Conservation (phyloP, 2,113 vertebrate species). For the Leptosomus discolor region DNA sequence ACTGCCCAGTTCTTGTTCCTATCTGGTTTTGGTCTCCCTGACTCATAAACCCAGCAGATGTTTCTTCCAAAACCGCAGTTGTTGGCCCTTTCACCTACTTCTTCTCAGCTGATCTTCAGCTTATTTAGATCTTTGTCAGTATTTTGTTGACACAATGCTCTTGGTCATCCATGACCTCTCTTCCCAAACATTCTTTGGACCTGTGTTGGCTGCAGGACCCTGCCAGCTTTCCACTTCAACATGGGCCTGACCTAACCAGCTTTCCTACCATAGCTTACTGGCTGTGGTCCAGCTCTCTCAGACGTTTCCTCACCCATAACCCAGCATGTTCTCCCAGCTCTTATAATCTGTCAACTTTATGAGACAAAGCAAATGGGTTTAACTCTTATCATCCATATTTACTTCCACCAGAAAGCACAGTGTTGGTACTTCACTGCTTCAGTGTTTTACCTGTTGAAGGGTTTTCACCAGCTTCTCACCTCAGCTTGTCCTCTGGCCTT, state of each 20-base stretch:
- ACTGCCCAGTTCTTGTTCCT: neutral
- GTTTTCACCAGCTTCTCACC: neutral
- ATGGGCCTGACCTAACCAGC: neutral
- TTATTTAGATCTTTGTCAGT: neutral
- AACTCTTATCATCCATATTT: neutral
- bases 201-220: neutral
- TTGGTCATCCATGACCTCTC: neutral
- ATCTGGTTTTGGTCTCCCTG: neutral
- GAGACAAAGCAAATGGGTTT: neutral
- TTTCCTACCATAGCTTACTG: neutral
- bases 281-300: neutral
- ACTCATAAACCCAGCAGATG: constrained; percentile 19
- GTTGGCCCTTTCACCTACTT: neutral
- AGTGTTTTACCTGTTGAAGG: neutral
- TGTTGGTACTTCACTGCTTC: neutral
- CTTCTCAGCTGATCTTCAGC: neutral
- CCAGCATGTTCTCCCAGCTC: neutral
- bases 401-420: neutral
- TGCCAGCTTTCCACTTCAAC: neutral
- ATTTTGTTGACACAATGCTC: constrained; percentile 7
- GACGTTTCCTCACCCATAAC: neutral
- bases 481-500: neutral
- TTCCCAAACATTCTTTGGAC: constrained; percentile 3
- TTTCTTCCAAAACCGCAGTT: neutral
- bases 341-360: neutral